Conservation (phyloP, 2,113 vertebrate genomes). For the Emydura subglobosa region DNA sequence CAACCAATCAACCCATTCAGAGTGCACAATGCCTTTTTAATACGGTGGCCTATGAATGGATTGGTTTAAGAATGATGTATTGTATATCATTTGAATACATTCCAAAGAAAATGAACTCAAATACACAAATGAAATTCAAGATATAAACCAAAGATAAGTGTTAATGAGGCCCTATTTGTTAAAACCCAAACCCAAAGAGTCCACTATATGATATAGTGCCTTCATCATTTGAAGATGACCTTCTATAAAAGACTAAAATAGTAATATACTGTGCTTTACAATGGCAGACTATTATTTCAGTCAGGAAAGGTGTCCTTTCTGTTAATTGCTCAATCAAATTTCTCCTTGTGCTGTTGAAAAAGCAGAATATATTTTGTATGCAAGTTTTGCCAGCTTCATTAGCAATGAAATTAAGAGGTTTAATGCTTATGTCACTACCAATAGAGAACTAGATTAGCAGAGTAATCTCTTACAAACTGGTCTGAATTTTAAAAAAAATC, state of each 20-base stretch:
- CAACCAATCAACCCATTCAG: slow-evolving; percentile 44
- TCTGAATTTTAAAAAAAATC: background rate
- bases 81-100: slow-evolving; percentile 15
- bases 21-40: slow-evolving; percentile 32
- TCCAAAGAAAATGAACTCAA: background rate
- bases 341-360: slow-evolving; percentile 3
- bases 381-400: slow-evolving; percentile 11
- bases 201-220: slow-evolving; percentile 11
- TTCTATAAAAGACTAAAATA: slow-evolving; percentile 42
- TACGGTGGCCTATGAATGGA: background rate
- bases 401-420: slow-evolving; percentile 28
- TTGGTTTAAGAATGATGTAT: background rate
- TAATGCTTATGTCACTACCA: background rate
- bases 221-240: slow-evolving; percentile 25
- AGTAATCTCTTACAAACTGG: background rate
- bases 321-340: slow-evolving; percentile 26
- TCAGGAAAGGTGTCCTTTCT: slow-evolving; percentile 63
- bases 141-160: slow-evolving; percentile 36
- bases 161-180: slow-evolving; percentile 22
- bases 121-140: background rate
- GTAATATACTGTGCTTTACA: slow-evolving; percentile 47
- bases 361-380: background rate
- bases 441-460: background rate
- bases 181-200: background rate
- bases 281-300: slow-evolving; percentile 50